Conservation (phyloP, 2,888 invertebrate genomes). For the Myopa testacea region DNA sequence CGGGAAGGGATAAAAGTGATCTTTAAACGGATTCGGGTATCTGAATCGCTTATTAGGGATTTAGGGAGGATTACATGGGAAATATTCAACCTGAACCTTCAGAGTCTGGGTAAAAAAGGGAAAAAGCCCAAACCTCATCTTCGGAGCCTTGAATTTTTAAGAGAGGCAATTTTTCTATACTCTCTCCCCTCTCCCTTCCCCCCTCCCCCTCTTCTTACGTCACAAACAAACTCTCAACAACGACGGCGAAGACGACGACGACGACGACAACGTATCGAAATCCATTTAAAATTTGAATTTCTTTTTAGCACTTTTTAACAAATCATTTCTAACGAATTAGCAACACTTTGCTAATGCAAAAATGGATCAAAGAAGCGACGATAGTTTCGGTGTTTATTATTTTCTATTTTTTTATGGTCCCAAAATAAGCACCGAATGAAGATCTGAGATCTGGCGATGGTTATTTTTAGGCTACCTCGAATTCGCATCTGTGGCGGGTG, state of each 20-base stretch:
- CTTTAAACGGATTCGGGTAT: too few species aligned
- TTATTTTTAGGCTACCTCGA: not conserved
- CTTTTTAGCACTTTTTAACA: constrained; percentile 17
- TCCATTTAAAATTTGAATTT: not conserved
- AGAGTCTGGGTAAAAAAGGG: too few species aligned
- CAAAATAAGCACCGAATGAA: too few species aligned
- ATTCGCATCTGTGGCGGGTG: not conserved
- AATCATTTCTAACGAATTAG: constrained; percentile 22
- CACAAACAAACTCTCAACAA: not conserved
- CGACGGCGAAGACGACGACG: not conserved
- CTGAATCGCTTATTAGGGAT: not conserved
- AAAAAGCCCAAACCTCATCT: too few species aligned
- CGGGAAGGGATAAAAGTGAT: too few species aligned
- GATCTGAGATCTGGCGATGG: not conserved
- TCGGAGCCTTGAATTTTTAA: too few species aligned
- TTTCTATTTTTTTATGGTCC: not conserved
- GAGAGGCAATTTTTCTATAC: too few species aligned
- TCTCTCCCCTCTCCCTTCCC: too few species aligned
- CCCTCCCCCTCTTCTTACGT: too few species aligned
- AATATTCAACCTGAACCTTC: too few species aligned
- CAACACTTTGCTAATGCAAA: constrained; percentile 7
- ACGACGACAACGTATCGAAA: not conserved
- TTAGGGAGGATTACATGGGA: not conserved
- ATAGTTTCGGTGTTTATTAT: not conserved
- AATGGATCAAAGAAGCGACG: not conserved